phyloP scores from a whole-genome alignment of 2,113 vertebrate genomes.

The Cathartes aura region DNA sequence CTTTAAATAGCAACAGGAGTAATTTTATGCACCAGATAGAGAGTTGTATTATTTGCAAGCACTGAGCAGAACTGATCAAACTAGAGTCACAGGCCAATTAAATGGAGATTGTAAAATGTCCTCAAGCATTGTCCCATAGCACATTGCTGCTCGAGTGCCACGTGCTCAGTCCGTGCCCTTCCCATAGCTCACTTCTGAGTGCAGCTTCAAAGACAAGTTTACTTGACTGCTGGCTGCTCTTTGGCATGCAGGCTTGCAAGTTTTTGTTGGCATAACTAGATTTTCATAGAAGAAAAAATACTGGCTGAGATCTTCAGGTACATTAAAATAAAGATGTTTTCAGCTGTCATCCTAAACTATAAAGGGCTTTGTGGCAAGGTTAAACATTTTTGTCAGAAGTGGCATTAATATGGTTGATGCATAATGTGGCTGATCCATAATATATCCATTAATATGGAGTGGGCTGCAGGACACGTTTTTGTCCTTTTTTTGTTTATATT shows the following conservation, averaged over 20 bases:
- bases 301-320: neutral
- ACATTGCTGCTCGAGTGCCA: rapidly evolving
- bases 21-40: neutral
- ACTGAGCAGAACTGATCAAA: neutral
- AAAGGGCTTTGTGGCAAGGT: neutral
- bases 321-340: neutral
- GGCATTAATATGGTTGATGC: neutral
- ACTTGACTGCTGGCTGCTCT: neutral
- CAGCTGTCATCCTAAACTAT: neutral
- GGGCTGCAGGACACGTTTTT: neutral
- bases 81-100: neutral
- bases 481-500: neutral
- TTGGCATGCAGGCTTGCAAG: neutral
- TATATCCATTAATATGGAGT: neutral
- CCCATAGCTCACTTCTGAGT: neutral
- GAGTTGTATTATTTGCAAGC: neutral
- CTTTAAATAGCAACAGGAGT: neutral
- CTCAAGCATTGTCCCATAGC: neutral
- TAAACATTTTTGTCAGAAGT: neutral
- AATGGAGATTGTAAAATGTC: neutral
- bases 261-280: neutral
- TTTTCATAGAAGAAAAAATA: neutral
- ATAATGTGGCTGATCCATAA: no score
- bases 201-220: neutral
- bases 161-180: neutral